Evolutionary conservation across 2,797 vertebrate species (phyloP).

Genomic region (Clarias pachynema): DNA sequence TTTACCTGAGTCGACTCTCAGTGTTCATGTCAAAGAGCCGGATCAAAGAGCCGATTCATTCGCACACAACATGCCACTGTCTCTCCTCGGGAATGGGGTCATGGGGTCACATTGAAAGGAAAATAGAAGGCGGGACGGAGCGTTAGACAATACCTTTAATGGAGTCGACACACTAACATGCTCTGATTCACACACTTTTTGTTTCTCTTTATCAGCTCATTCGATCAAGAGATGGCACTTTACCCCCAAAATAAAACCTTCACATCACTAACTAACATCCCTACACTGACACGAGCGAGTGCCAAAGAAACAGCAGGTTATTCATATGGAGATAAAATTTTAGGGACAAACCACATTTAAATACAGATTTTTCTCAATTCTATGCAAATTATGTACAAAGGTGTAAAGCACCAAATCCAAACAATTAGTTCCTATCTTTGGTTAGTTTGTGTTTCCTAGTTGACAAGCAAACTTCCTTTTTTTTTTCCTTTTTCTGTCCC

Average conservation of each 20-base stretch:
- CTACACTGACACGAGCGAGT: background rate
- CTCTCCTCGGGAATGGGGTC: slow-evolving; percentile 25
- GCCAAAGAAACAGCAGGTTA: background rate
- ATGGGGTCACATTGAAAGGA: slow-evolving; percentile 30
- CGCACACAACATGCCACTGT: background rate
- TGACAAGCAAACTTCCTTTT: background rate
- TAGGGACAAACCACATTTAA: no score
- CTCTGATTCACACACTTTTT: slow-evolving; percentile 20
- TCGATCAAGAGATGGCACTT: background rate
- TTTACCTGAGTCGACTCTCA: background rate
- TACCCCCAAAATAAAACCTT: no score
- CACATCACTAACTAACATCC: background rate
- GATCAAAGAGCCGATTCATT: background rate
- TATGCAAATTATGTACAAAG: background rate
- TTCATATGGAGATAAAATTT: background rate
- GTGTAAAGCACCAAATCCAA: no score
- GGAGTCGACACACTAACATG: slow-evolving; percentile 32
- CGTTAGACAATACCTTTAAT: slow-evolving; percentile 47
- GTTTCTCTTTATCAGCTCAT: background rate
- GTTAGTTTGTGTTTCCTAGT: background rate
- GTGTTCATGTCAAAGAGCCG: background rate
- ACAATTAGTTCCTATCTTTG: background rate
- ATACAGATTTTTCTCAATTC: background rate
- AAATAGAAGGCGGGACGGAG: slow-evolving; percentile 33
- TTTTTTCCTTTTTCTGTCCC: background rate